These are phyloP conservation scores for Cryptoblepharus egeriae DNA, from an alignment of 2,797 vertebrate genomes.

Conservation along the genomic window DNA sequence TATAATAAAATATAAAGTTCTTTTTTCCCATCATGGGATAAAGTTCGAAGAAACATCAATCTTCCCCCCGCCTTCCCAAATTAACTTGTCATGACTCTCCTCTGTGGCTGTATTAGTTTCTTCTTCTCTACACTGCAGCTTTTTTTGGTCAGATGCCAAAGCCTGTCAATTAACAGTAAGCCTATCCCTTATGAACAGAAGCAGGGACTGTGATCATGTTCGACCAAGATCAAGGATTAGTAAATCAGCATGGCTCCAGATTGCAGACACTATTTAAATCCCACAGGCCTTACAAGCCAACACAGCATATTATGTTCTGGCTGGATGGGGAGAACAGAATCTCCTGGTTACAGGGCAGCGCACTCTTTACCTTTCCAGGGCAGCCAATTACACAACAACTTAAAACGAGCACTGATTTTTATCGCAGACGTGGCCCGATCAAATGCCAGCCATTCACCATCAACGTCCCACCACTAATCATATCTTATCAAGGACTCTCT, in stretches of 20 bases:
- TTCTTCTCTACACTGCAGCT: constrained; percentile 71
- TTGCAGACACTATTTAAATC: constrained; percentile 81
- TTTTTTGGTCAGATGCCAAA: constrained; percentile 79
- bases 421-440: constrained; percentile 56
- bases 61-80: constrained; percentile 1
- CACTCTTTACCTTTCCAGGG: constrained; percentile 63
- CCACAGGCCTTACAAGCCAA: constrained; percentile 80
- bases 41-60: constrained; percentile 53
- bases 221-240: constrained; percentile 82
- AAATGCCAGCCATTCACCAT: constrained; percentile 57
- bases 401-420: constrained; percentile 69
- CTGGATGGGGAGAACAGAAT: constrained; percentile 69
- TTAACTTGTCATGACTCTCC: constrained; percentile 54
- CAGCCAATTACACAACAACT: constrained; percentile 71
- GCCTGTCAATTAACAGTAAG: constrained; percentile 87
- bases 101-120: constrained; percentile 69
- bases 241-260: constrained; percentile 82
- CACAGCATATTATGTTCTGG: constrained; percentile 68
- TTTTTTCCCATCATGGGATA: constrained; percentile 35
- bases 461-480: constrained; percentile 37
- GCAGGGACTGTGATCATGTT: constrained; percentile 85
- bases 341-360: constrained; percentile 65
- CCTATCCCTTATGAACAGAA: constrained; percentile 81
- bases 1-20: constrained; percentile 41
- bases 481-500: constrained; percentile 63